Evolutionary conservation across 1,140 invertebrate genomes (phyloP).

Genomic region (Hesperophylax magnus): DNA sequence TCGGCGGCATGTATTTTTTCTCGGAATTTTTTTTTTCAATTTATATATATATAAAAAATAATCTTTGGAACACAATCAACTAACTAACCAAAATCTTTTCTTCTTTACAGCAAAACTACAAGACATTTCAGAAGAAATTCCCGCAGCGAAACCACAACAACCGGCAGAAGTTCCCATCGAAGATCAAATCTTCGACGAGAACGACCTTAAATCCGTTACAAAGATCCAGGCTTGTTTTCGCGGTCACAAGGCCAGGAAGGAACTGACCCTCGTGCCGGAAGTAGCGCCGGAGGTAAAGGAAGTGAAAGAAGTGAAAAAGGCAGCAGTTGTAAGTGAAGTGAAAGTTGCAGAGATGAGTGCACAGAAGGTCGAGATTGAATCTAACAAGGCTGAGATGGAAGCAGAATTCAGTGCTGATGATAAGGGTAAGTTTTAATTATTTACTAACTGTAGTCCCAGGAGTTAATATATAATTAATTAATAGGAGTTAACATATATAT

Average conservation of each 20-base stretch:
- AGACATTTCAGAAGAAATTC: constrained; percentile 48
- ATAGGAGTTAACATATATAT: too few relatives aligned
- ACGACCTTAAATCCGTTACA: constrained; percentile 74
- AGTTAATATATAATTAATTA: too few relatives aligned
- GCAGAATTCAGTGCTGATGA: constrained; percentile 84
- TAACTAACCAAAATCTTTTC: constrained; percentile 51
- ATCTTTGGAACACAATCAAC: too few relatives aligned
- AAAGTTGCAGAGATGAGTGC: constrained; percentile 59
- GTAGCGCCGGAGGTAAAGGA: constrained; percentile 14
- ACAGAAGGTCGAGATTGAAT: constrained; percentile 70
- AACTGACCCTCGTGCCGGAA: constrained; percentile 43
- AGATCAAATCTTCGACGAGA: constrained; percentile 27
- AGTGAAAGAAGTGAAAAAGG: constrained; percentile 56
- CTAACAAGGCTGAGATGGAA: constrained; percentile 80
- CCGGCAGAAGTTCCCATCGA: constrained; percentile 13
- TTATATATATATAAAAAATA: too few relatives aligned
- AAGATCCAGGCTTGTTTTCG: constrained; percentile 81
- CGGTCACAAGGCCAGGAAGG: constrained; percentile 77
- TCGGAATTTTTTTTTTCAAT: too few relatives aligned
- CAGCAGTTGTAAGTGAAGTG: too few relatives aligned
- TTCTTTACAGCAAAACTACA: constrained; percentile 48
- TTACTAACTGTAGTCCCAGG: too few relatives aligned
- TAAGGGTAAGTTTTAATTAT: constrained; percentile 73
- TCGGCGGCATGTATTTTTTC: too few relatives aligned
- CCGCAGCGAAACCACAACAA: constrained; percentile 5